Evolutionary conservation across 2,888 invertebrate species (phyloP).

Genomic region (Amiota mariae): DNA sequence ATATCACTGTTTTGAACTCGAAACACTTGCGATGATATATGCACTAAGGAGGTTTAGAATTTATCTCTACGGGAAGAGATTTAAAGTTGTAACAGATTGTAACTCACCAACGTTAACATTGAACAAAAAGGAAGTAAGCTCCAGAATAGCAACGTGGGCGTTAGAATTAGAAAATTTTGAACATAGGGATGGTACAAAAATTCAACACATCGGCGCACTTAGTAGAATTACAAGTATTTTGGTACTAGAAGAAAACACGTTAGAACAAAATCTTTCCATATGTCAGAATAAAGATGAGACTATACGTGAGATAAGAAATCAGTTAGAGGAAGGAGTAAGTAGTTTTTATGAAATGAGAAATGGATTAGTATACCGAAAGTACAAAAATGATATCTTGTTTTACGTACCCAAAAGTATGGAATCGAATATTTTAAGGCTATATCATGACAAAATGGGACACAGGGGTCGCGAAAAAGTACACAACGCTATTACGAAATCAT

Average conservation of each 20-base stretch:
- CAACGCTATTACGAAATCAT: slow-evolving; percentile 14
- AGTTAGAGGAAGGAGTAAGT: neutral
- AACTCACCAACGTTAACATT: neutral
- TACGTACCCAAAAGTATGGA: slow-evolving; percentile 16
- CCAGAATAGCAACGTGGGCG: slow-evolving; percentile 28
- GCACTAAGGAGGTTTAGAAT: no score
- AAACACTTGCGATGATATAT: no score
- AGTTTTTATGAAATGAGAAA: neutral
- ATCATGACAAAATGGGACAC: slow-evolving; percentile 27
- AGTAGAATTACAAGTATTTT: slow-evolving; percentile 35
- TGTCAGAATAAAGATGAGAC: slow-evolving; percentile 22
- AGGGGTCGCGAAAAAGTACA: slow-evolving; percentile 23
- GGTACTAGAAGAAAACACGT: slow-evolving; percentile 36
- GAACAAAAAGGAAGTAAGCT: slow-evolving; percentile 34
- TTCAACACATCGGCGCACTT: slow-evolving; percentile 32
- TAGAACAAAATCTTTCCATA: slow-evolving; percentile 36
- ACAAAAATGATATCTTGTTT: slow-evolving; percentile 16
- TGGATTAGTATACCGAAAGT: slow-evolving; percentile 2
- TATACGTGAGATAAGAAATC: slow-evolving; percentile 13
- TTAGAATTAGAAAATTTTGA: slow-evolving; percentile 13
- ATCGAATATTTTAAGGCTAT: slow-evolving; percentile 5
- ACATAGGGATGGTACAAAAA: neutral
- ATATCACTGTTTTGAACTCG: no score
- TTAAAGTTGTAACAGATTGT: no score
- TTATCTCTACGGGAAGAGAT: no score